Evolutionary conservation across 2,797 vertebrate species (phyloP), one percentile per base, ranked within the genome.

Genomic region (Crenichthys baileyi): DNA sequence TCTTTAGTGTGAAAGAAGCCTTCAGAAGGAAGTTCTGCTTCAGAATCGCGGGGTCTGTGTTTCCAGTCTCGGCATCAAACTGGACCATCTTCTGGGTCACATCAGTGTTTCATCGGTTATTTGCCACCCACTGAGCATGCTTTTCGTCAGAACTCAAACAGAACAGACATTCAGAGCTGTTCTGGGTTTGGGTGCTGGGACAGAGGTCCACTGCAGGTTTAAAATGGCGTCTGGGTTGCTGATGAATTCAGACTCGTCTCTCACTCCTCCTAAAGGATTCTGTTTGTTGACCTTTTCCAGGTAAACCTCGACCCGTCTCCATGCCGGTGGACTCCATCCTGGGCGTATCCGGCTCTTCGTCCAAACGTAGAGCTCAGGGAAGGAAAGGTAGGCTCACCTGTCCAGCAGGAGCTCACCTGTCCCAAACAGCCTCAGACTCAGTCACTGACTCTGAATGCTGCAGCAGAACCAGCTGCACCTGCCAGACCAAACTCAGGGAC

Each of bases 221-320:
- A 12, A 48, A 48, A 48, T 48, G 46, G 8, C 11, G 46, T 12
- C 44, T 46, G 5, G 44, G 44, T 26, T 22, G 12, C 36, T 36
- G 36, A 48, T 48, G 46, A 48, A 48, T 48, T 12, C 9, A 48
- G 12, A 48, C 46, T 48, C 12, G 46, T 9, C 44, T 46, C 44
- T 46, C 50, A 18, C 50, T 51, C 12, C 13, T 65, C 8, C 61
- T 39, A 36, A 53, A 53, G 29, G 48, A 2, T 51, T 51, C 36
- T 71, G 58, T 56, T 20, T 72, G 41, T 50, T 26, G 16, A 1
- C 1, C 20, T 15, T 78, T 8, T n/a, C 9, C 87, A 99, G 98
- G 96, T 85, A 98, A 97, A 90, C 96, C 98, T 60, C 96, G 98
- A 41, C 98, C 98, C 1, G 85, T 98, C 84, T 99, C 98, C 83